Base-by-base conservation (phyloP, 2,113 vertebrate species). In the Amphilophus citrinellus region DNA sequence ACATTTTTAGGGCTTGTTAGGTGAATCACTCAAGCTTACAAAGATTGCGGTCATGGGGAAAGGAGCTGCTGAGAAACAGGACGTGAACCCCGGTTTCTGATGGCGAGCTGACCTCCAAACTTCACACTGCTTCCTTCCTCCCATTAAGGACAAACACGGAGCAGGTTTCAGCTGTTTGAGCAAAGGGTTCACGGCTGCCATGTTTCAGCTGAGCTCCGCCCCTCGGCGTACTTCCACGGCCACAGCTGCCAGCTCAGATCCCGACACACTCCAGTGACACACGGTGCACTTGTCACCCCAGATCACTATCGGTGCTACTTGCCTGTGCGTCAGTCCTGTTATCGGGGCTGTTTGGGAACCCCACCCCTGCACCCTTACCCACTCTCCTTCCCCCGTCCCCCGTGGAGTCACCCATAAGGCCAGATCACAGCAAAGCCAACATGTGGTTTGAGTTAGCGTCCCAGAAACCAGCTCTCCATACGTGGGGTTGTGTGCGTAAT, bases 371-470 rank as follows among this genome's bases (percentile, higher is more conserved):
- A 3, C 13, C 53, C 24, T 35, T 2, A 8, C 27, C 44, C 66
- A 3, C 44, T n/a, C 66, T 20, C 30, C 56, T 27, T 44, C 11
- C 10, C 37, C 6, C n/a, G 32, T 30, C 78, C 63, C 20, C 24
- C 80, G 58, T 82, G 81, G 77, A 84, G 83, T 84, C 86, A 83
- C 80, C 75, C 87, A 91, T 77, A 89, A 85, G 76, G 82, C 90
- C 85, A 61, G 86, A 94, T 90, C 92, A 88, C 75, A 91, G 83
- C 47, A 65, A 90, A 83, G 75, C 71, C 82, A 85, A 93, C 94
- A 96, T 95, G 93, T 96, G 95, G 88, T 95, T 95, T 93, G 88
- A 92, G 84, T 96, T 96, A 94, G 61, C 85, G 56, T 91, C 91
- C 77, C 59, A 87, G 84, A 80, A 89, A 87, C 66, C 82, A 89